Percentiles rank a stretch among this genome's conserved stretches.
Evolutionary conservation across 2,797 vertebrate species (phyloP).

Genomic region (Fistularia tabacaria): DNA sequence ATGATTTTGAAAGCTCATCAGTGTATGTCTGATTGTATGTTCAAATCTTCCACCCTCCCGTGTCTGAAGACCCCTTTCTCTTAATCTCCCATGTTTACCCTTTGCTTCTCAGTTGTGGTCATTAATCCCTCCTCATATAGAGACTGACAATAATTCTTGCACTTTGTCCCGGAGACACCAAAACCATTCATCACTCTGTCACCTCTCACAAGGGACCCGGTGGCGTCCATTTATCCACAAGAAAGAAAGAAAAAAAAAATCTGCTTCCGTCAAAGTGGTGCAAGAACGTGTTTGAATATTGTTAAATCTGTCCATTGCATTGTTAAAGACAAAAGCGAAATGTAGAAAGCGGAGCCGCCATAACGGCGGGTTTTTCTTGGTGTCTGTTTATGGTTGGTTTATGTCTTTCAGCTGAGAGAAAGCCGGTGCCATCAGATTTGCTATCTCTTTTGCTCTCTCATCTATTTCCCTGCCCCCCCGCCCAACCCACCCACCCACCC

Average conservation of each 20-base stretch:
- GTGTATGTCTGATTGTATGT: conserved; percentile 36
- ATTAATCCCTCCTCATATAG: conserved; percentile 63
- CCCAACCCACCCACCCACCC: neutral
- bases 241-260: conserved; percentile 6
- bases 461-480: conserved; percentile 33
- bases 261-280: conserved; percentile 5
- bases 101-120: conserved; percentile 60
- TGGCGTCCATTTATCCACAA: conserved; percentile 54
- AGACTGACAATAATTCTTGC: conserved; percentile 67
- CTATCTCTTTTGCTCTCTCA: conserved; percentile 46
- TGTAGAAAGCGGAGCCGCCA: conserved; percentile 29
- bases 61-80: conserved; percentile 39
- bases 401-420: conserved; percentile 47
- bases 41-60: conserved; percentile 23
- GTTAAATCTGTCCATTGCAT: conserved; percentile 10
- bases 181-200: conserved; percentile 68
- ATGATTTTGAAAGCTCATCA: conserved; percentile 19
- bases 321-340: conserved; percentile 18
- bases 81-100: conserved; percentile 67
- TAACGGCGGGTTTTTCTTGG: conserved; percentile 19
- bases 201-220: conserved; percentile 54
- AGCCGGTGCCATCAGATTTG: conserved; percentile 46
- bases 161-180: conserved; percentile 51
- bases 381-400: conserved; percentile 38
- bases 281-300: too few relatives aligned